Conservation (phyloP, 2,797 vertebrate genomes). For the Sebastes taczanowskii region DNA sequence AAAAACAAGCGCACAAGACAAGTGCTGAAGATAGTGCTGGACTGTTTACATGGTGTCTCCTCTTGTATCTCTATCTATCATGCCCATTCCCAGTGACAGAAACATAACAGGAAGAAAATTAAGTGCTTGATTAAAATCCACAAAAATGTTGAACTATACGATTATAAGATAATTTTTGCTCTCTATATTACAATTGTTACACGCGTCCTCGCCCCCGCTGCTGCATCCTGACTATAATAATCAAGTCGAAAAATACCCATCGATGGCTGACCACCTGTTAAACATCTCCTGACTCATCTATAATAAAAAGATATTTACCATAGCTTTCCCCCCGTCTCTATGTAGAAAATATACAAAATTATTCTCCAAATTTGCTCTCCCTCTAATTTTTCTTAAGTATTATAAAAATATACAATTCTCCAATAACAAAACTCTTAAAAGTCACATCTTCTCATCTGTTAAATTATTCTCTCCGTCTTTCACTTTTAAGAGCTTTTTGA, state of each 20-base stretch:
- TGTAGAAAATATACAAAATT: conserved; percentile 88
- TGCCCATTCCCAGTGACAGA: conserved; percentile 63
- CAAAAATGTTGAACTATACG: conserved; percentile 77
- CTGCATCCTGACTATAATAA: conserved; percentile 57
- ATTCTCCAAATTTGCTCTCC: conserved; percentile 82
- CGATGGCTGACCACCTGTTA: conserved; percentile 63
- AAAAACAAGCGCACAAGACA: conserved; percentile 20
- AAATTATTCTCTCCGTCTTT: conserved; percentile 76
- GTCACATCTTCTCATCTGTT: conserved; percentile 75
- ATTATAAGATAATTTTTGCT: conserved; percentile 78
- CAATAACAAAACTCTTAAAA: conserved; percentile 85
- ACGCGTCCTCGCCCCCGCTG: conserved; percentile 61
- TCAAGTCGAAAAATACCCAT: conserved; percentile 62
- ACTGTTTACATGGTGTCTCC: conserved; percentile 49
- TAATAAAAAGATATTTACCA: conserved; percentile 74
- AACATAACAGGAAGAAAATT: conserved; percentile 64
- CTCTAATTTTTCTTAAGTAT: conserved; percentile 79
- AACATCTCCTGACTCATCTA: conserved; percentile 66
- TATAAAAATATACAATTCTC: conserved; percentile 91
- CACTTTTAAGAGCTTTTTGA: conserved; percentile 66
- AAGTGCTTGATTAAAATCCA: conserved; percentile 82
- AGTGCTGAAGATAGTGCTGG: conserved; percentile 40
- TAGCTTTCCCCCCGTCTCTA: conserved; percentile 60
- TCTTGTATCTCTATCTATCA: conserved; percentile 37
- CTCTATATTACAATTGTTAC: conserved; percentile 82